These are phyloP conservation scores for Polypterus senegalus DNA, from an alignment of 2,113 vertebrate genomes.

Conservation along the genomic window DNA sequence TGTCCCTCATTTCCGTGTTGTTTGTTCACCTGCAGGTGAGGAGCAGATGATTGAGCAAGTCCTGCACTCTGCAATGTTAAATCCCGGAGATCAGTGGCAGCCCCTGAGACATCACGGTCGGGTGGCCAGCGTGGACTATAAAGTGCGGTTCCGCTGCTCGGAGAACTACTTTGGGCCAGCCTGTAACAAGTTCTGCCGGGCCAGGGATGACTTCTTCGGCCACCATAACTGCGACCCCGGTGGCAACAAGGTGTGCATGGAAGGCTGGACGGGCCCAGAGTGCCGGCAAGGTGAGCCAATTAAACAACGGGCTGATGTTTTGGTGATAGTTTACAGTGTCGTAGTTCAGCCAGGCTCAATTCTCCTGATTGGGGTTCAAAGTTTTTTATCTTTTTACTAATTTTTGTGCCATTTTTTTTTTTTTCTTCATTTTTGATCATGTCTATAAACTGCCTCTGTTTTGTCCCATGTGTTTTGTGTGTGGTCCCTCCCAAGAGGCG, in stretches of 20 bases:
- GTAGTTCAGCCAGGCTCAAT: neutral
- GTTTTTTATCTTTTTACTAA: neutral
- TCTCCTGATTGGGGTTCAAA: too few relatives aligned
- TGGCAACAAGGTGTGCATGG: constrained; percentile 64
- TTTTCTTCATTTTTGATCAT: neutral
- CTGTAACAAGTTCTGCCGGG: constrained; percentile 56
- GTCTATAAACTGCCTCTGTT: too few relatives aligned
- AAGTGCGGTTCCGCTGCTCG: constrained; percentile 55
- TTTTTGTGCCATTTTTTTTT: neutral
- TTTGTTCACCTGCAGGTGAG: constrained; percentile 33
- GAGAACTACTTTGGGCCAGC: constrained; percentile 54
- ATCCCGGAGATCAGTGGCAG: constrained; percentile 58
- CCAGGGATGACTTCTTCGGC: constrained; percentile 53
- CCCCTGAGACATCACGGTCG: constrained; percentile 47
- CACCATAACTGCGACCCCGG: constrained; percentile 59
- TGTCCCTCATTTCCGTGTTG: neutral
- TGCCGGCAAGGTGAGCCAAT: constrained; percentile 36
- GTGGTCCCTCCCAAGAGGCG: too few relatives aligned
- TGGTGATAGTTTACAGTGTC: constrained; percentile 11
- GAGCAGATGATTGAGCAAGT: constrained; percentile 54
- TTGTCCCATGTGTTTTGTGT: too few relatives aligned
- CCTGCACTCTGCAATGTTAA: constrained; percentile 57
- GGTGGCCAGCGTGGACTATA: constrained; percentile 53
- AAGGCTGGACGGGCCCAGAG: constrained; percentile 51
- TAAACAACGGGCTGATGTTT: neutral